These are phyloP conservation scores for Aphelinus certus DNA, from an alignment of 1,140 invertebrate species.

Conservation along the genomic window DNA sequence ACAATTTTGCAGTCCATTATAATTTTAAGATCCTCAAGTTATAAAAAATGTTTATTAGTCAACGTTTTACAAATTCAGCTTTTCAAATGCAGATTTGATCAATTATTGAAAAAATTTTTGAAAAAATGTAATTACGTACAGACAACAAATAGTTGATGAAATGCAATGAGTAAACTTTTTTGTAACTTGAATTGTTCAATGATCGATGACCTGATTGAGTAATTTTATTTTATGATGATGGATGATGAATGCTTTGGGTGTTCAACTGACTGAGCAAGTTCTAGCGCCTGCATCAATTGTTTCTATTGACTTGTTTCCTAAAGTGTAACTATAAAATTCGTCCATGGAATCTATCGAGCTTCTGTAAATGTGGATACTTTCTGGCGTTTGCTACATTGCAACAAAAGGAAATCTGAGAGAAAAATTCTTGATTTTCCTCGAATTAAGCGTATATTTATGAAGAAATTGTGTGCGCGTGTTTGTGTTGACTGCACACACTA, in stretches of 20 bases:
- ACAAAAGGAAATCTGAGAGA: background rate
- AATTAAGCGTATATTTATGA: slow-evolving; percentile 6
- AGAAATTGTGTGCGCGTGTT: slow-evolving; percentile 24
- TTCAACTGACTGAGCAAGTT: slow-evolving; percentile 3
- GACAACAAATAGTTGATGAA: background rate
- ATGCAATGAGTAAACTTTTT: slow-evolving; percentile 19
- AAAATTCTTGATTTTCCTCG: slow-evolving; percentile 11
- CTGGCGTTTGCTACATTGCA: slow-evolving; percentile 21
- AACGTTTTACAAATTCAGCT: background rate
- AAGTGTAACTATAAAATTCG: slow-evolving; percentile 51
- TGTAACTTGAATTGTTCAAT: slow-evolving; percentile 21
- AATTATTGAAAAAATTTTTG: background rate
- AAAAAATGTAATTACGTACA: background rate
- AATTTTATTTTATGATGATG: no score
- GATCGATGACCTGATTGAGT: background rate
- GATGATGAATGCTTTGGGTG: slow-evolving; percentile 17
- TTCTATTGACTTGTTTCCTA: slow-evolving; percentile 21
- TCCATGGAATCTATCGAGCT: slow-evolving; percentile 62
- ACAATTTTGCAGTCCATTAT: slow-evolving; percentile 14
- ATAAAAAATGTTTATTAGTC: slow-evolving; percentile 22
- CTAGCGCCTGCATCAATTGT: slow-evolving; percentile 2
- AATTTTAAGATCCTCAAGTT: slow-evolving; percentile 18
- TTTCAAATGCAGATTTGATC: background rate
- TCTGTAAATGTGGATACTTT: slow-evolving; percentile 51
- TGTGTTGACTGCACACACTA: slow-evolving; percentile 25